Evolutionary conservation across 2,888 invertebrate genomes (phyloP).

Genomic region (Cacoxenus indagator): DNA sequence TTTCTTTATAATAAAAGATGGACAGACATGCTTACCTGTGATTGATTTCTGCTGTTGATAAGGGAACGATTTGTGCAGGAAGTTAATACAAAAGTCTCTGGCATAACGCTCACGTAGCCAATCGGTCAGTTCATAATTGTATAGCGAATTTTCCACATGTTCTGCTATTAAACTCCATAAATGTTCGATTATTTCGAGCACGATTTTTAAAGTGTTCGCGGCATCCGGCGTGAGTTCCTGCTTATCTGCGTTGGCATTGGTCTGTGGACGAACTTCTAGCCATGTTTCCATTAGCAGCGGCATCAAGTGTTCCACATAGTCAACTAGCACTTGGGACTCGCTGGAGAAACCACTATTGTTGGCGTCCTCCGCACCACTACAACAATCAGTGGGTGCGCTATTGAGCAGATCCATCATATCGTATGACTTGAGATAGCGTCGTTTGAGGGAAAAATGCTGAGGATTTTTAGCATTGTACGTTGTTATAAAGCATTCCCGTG

Average conservation of each 20-base stretch:
- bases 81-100: constrained; percentile 73
- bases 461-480: constrained; percentile 39
- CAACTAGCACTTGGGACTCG: constrained; percentile 73
- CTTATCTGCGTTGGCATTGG: neutral
- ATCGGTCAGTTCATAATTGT: constrained; percentile 69
- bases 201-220: constrained; percentile 75
- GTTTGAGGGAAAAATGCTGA: constrained; percentile 47
- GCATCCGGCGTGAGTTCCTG: constrained; percentile 75
- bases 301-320: constrained; percentile 78
- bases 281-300: constrained; percentile 87
- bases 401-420: constrained; percentile 71
- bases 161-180: constrained; percentile 73
- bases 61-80: constrained; percentile 67
- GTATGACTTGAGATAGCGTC: constrained; percentile 46
- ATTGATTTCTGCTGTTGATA: constrained; percentile 61
- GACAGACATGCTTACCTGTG: no score
- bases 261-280: constrained; percentile 80
- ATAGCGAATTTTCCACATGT: constrained; percentile 56
- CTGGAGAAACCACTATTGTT: constrained; percentile 42
- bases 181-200: constrained; percentile 76
- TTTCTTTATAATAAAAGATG: neutral
- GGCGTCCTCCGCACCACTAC: constrained; percentile 50
- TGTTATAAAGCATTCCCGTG: constrained; percentile 11
- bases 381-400: constrained; percentile 55
- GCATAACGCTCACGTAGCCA: constrained; percentile 74